Evolutionary conservation across 2,888 invertebrate species (phyloP).

Genomic region (Sepiola atlantica): DNA sequence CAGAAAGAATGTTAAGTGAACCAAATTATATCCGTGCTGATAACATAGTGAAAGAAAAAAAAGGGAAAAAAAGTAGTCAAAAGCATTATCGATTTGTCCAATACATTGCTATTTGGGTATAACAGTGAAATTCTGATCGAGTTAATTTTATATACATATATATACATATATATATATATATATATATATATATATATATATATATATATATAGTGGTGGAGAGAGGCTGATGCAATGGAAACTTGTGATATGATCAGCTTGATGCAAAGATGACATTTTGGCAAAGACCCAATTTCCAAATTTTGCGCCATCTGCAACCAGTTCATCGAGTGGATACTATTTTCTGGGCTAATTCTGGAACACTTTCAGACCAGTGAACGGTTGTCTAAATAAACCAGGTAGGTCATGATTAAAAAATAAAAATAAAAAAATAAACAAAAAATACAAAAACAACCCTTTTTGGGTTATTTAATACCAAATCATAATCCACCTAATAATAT

Average conservation of each 20-base stretch:
- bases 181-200: neutral
- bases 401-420: neutral
- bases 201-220: neutral
- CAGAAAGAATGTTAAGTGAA: no score
- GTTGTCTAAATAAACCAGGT: neutral
- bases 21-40: no score
- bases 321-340: neutral
- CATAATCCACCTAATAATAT: no score
- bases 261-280: neutral
- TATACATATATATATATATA: neutral
- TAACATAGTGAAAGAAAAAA: no score
- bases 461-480: no score
- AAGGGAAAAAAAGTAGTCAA: no score
- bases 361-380: neutral
- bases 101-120: no score
- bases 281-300: neutral
- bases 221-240: neutral
- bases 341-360: neutral
- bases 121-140: neutral
- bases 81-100: no score
- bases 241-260: neutral
- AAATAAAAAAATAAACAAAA: neutral
- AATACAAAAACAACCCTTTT: neutral
- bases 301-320: neutral
- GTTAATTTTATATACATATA: neutral